Evolutionary conservation across 2,797 vertebrate genomes (phyloP), one percentile per base, ranked within the genome.

Genomic region (Sebastes baramenuke): DNA sequence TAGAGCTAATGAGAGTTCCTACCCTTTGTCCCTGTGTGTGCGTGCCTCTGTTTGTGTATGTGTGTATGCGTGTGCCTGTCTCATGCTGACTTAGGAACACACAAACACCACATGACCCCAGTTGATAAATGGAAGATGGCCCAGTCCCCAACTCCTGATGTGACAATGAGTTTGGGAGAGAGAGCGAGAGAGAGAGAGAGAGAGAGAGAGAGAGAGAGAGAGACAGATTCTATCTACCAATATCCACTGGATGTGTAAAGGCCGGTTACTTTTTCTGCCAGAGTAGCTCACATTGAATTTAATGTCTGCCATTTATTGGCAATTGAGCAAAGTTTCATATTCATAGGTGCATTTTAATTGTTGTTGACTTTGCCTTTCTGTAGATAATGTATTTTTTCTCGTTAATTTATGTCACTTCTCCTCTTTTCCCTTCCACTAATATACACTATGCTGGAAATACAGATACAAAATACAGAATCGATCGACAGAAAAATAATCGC

Each of bases 121-220:
- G 76, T 79, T 95, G 93, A 96, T 94, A 91, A 95, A 96, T 95
- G 92, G 89, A 90, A 75, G 86, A 90, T 86, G 86, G 93, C 80
- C 80, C 83, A 54, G 80, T 89, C 86, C 82, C 88, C 84, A 88
- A 81, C 88, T 92, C 89, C 93, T 91, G 92, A 94, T 85, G 91
- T 64, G 88, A 89, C 81, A 84, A 59, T 76, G 77, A 74, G 69
- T 80, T 72, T 80, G 55, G 68, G 62, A 77, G 79, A 5, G 1
- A 1, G 13, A 10, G n/a, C 83, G 11, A 60, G 24, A 52, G 13
- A 61, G 9, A 65, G 7, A 8, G 7, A 4, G 1, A 1, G 13
- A 20, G n/a, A 85, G 8, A 62, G 24, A 42, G 16, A 27, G 24
- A 42, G 55, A 27, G 62, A 77, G 76, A 11, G 62, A 76, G 62